Evolutionary conservation across 2,113 vertebrate genomes (phyloP).

Genomic region (Carettochelys insculpta): DNA sequence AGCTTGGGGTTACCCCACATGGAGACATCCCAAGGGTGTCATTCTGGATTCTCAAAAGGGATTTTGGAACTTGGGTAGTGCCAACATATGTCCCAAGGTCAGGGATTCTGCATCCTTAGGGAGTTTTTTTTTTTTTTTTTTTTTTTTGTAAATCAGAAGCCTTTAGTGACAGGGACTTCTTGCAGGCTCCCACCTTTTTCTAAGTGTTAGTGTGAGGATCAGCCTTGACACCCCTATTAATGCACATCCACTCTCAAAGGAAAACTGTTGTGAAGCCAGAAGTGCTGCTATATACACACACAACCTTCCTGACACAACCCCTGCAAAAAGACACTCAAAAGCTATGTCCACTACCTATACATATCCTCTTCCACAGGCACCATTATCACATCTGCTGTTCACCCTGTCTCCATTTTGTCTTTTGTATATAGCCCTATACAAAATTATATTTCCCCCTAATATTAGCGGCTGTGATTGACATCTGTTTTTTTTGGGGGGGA

Average conservation of each 20-base stretch:
- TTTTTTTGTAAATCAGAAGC: too few species aligned
- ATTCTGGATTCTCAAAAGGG: too few species aligned
- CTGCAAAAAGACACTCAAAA: neutral
- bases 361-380: rapidly evolving
- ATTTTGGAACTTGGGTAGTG: too few species aligned
- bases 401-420: neutral
- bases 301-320: neutral
- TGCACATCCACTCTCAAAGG: neutral
- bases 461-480: neutral
- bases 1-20: too few species aligned
- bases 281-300: neutral
- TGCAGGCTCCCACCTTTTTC: too few species aligned
- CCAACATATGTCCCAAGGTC: too few species aligned
- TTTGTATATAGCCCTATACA: neutral
- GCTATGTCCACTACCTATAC: neutral
- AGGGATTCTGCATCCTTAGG: too few species aligned
- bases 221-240: neutral
- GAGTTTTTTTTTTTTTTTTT: too few species aligned
- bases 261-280: neutral
- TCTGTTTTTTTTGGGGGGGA: neutral
- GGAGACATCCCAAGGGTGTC: too few species aligned
- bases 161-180: too few species aligned
- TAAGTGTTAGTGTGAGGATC: too few species aligned
- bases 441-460: neutral
- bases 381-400: neutral